A percentile compares a stretch with the other conserved stretches of the same genome.
Conservation (phyloP, 2,113 vertebrate genomes). For the Xenotilapia leptura region DNA sequence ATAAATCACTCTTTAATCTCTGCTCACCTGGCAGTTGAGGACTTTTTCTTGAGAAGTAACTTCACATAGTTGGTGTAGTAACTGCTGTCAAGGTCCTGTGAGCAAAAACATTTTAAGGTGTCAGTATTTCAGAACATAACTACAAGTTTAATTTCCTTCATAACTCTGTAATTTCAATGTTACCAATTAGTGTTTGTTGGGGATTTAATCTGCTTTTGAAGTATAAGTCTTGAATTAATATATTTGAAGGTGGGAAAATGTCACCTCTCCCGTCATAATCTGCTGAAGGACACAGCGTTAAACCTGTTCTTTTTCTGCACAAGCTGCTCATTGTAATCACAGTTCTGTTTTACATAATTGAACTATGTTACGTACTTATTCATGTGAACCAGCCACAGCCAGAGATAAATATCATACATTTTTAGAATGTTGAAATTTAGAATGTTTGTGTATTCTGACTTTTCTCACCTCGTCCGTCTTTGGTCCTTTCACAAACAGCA, state of each 20-base stretch:
- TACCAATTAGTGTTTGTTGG: background rate
- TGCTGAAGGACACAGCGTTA: background rate
- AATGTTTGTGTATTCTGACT: background rate
- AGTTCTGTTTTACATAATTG: background rate
- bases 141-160: background rate
- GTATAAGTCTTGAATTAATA: background rate
- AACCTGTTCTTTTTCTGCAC: background rate
- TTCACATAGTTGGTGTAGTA: constrained; percentile 79
- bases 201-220: background rate
- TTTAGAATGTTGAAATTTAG: background rate
- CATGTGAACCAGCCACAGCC: background rate
- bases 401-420: background rate
- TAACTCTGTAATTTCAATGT: background rate
- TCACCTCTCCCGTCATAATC: constrained; percentile 31
- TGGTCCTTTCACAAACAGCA: constrained; percentile 68
- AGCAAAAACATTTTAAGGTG: background rate
- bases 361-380: background rate
- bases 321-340: constrained; percentile 53
- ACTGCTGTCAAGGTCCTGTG: constrained; percentile 65
- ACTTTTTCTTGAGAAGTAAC: constrained; percentile 67
- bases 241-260: background rate
- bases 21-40: constrained; percentile 40
- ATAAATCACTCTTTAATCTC: background rate
- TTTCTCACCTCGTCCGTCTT: constrained; percentile 49
- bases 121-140: background rate